phyloP scores from a whole-genome alignment of 2,888 invertebrate genomes.

The Carcina quercana region DNA sequence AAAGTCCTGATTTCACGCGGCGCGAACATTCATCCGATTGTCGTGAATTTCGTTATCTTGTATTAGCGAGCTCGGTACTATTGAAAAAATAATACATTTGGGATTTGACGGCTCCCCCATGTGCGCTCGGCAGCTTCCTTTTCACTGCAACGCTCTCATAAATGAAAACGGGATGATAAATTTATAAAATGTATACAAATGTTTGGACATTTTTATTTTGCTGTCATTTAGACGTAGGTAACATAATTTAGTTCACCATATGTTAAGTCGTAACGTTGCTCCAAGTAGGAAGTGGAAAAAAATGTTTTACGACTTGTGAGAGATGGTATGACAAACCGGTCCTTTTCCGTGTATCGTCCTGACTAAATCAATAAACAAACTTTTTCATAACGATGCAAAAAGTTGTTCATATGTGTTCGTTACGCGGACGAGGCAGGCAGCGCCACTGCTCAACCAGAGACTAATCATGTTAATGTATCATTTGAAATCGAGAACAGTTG shows the following conservation, averaged over 20 bases:
- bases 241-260: constrained; percentile 72
- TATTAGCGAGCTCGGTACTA: constrained; percentile 61
- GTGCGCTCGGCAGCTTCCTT: constrained; percentile 68
- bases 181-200: constrained; percentile 75
- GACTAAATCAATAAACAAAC: constrained; percentile 33
- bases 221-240: constrained; percentile 69
- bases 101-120: constrained; percentile 70
- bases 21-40: constrained; percentile 70
- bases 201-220: constrained; percentile 74
- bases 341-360: constrained; percentile 41
- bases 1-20: constrained; percentile 71
- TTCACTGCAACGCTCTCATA: constrained; percentile 53
- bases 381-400: constrained; percentile 32
- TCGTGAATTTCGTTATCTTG: constrained; percentile 68
- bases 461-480: background rate
- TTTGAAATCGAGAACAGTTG: background rate
- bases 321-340: constrained; percentile 56
- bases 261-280: constrained; percentile 60
- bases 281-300: constrained; percentile 69
- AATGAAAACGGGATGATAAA: constrained; percentile 70
- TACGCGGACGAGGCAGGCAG: constrained; percentile 28
- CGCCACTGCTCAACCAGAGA: background rate
- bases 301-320: constrained; percentile 67
- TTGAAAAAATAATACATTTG: constrained; percentile 73
- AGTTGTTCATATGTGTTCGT: constrained; percentile 35